Evolutionary conservation across 1,140 invertebrate species (phyloP).

Genomic region (Drosophila sucinea): DNA sequence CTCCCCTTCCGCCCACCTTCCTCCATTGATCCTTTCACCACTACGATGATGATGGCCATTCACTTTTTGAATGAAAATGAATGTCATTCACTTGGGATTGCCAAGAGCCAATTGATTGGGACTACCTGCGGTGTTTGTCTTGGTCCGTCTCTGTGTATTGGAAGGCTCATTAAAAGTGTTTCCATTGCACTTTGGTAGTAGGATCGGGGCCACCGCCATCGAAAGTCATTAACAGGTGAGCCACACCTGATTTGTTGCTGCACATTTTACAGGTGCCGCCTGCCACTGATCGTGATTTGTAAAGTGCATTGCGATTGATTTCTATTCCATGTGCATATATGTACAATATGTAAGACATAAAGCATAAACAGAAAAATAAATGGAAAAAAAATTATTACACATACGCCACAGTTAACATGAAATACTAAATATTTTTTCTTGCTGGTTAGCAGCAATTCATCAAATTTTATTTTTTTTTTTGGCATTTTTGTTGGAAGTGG

Average conservation of each 20-base stretch:
- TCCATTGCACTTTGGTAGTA: constrained; percentile 50
- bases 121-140: constrained; percentile 13
- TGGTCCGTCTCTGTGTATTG: constrained; percentile 5
- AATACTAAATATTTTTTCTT: constrained; percentile 43
- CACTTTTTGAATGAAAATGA: constrained; percentile 45
- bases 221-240: constrained; percentile 71
- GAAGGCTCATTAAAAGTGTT: constrained; percentile 59
- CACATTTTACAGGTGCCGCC: constrained; percentile 43
- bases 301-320: constrained; percentile 59
- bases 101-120: constrained; percentile 44
- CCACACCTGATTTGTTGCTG: constrained; percentile 53
- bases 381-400: constrained; percentile 45
- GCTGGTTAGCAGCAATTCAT: constrained; percentile 30
- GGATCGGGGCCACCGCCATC: constrained; percentile 48
- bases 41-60: constrained; percentile 29
- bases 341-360: constrained; percentile 21
- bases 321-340: constrained; percentile 26
- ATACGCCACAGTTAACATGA: constrained; percentile 52
- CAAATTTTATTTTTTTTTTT: constrained; percentile 34
- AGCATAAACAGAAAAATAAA: constrained; percentile 13
- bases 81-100: constrained; percentile 53
- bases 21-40: constrained; percentile 53
- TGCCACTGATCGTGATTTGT: constrained; percentile 65
- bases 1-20: not conserved
- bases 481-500: not conserved